Evolutionary conservation across 2,113 vertebrate genomes (phyloP).

Genomic region (Saccopteryx leptura): DNA sequence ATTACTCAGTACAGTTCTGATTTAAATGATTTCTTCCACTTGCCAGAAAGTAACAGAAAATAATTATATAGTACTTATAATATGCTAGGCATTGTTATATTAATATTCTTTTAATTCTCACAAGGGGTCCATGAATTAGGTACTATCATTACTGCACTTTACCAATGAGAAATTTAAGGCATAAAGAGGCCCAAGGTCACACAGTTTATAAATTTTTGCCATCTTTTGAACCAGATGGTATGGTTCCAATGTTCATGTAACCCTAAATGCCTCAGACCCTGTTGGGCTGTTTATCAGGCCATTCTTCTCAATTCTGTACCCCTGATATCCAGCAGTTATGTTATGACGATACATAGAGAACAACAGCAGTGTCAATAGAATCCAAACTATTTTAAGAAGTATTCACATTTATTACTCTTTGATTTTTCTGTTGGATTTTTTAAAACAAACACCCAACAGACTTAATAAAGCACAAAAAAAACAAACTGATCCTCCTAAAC

Average conservation of each 20-base stretch:
- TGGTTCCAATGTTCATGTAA: background rate
- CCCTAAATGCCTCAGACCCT: background rate
- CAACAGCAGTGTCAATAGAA: background rate
- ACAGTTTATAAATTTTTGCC: background rate
- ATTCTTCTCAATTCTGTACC: background rate
- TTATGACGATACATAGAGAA: background rate
- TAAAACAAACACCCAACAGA: background rate
- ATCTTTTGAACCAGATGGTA: background rate
- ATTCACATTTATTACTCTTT: background rate
- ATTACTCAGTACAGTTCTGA: background rate
- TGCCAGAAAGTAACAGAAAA: background rate
- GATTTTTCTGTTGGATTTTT: background rate
- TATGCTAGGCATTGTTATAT: background rate
- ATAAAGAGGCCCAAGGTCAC: background rate
- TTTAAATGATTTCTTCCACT: background rate
- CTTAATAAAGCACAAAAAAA: conserved; percentile 28
- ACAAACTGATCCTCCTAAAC: background rate
- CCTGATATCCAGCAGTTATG: background rate
- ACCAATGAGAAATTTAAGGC: background rate
- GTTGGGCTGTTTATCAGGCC: background rate
- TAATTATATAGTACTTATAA: background rate
- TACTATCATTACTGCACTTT: background rate
- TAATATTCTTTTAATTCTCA: background rate
- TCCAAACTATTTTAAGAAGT: background rate
- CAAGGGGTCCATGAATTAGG: background rate